Percentiles rank a stretch among this genome's conserved stretches.
phyloP scores from a whole-genome alignment of 64 coral and sea anemone genomes.

The Hydrozoanthus tunicans region DNA sequence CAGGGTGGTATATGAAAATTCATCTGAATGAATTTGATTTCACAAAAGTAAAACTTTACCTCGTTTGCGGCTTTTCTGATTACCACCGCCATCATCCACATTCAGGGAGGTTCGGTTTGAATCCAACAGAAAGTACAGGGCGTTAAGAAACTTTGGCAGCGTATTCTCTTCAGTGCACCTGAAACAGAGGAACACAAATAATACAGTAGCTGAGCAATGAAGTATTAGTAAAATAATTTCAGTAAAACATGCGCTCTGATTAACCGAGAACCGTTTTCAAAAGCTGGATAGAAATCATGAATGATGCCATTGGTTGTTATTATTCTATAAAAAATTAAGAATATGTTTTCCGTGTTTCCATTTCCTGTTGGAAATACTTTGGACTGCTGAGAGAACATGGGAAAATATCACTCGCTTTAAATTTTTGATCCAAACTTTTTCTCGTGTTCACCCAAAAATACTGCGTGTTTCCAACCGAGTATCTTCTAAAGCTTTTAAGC shows the following conservation, averaged over 20 bases:
- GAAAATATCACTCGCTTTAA: no score
- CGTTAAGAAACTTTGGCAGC: conserved; percentile 6
- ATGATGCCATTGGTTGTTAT: background rate
- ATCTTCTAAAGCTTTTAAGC: no score
- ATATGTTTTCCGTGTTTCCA: no score
- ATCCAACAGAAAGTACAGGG: background rate
- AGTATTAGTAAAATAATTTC: background rate
- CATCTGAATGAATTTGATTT: background rate
- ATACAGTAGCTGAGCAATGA: background rate
- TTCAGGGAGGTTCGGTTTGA: conserved; percentile 1
- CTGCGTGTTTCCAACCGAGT: no score
- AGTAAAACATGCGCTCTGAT: background rate
- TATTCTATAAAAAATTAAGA: background rate
- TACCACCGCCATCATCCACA: background rate
- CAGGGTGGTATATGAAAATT: no score
- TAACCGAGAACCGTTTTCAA: background rate
- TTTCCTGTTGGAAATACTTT: no score
- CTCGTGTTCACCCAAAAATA: no score
- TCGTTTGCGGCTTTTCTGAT: background rate
- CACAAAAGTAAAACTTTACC: background rate
- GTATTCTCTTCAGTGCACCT: background rate
- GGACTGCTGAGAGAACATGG: no score
- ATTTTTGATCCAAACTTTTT: no score
- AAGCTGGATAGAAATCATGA: background rate
- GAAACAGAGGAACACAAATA: background rate